Evolutionary conservation across 2,113 vertebrate genomes (phyloP).

Genomic region (Amphiprion percula): DNA sequence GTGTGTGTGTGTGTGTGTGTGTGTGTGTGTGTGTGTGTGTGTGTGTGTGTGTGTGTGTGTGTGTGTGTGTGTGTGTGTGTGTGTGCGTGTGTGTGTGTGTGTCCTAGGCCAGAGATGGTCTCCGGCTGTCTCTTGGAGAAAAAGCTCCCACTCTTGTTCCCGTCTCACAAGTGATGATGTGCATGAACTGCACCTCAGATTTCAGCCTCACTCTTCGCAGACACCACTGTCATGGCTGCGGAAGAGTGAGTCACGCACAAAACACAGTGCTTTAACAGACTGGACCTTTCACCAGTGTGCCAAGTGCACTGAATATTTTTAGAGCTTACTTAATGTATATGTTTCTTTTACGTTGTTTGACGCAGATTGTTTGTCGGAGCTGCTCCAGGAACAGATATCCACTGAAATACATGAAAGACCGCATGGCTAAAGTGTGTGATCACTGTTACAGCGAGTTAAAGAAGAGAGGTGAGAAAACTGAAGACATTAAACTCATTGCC

Average conservation of each 20-base stretch:
- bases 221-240: conserved; percentile 96
- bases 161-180: conserved; percentile 95
- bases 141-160: conserved; percentile 93
- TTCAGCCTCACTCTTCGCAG: conserved; percentile 94
- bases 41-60: conserved; percentile 25
- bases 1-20: conserved; percentile 32
- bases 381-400: conserved; percentile 96
- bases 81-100: conserved; percentile 32
- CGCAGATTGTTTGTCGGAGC: conserved; percentile 95
- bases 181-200: conserved; percentile 97
- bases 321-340: conserved; percentile 1
- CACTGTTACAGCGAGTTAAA: conserved; percentile 93
- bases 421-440: conserved; percentile 96
- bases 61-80: conserved; percentile 4
- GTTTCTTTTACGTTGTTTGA: conserved; percentile 11
- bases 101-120: conserved; percentile 87
- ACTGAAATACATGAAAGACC: conserved; percentile 96
- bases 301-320: neutral
- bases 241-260: conserved; percentile 88
- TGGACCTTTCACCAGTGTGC: neutral
- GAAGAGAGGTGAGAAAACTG: conserved; percentile 85
- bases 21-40: conserved; percentile 6
- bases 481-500: too few species aligned
- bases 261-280: neutral
- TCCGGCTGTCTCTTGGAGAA: conserved; percentile 90